Conservation (phyloP, 2,888 invertebrate genomes). For the Xestia ashworthii region DNA sequence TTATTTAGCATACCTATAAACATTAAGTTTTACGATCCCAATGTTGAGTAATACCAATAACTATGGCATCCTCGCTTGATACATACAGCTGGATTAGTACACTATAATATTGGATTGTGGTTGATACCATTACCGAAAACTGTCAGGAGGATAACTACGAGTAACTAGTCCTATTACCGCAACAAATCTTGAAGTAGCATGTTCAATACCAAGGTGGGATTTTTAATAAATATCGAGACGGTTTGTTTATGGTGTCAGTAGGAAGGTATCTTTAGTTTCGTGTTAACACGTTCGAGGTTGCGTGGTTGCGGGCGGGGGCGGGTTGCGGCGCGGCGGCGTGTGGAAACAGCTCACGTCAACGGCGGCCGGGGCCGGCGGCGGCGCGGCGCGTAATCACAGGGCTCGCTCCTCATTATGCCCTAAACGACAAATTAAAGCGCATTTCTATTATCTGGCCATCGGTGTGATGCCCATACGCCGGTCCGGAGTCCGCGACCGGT, state of each 20-base stretch:
- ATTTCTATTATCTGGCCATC: constrained; percentile 90
- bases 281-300: constrained; percentile 78
- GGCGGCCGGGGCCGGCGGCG: constrained; percentile 87
- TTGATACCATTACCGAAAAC: not conserved
- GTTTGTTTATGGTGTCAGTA: constrained; percentile 31
- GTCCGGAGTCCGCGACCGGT: constrained; percentile 78
- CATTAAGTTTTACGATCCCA: constrained; percentile 9
- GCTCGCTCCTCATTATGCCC: constrained; percentile 89
- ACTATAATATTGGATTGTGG: not conserved
- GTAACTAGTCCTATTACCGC: not conserved
- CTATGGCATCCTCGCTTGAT: not conserved
- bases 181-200: not conserved
- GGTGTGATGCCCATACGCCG: constrained; percentile 78
- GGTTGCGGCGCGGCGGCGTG: constrained; percentile 73
- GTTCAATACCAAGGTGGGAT: not conserved
- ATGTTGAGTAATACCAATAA: not conserved
- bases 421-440: constrained; percentile 91
- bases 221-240: not conserved
- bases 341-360: constrained; percentile 89
- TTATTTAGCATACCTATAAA: constrained; percentile 1
- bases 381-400: constrained; percentile 91
- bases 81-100: not conserved
- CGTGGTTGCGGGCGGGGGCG: constrained; percentile 72
- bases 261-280: constrained; percentile 61
- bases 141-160: not conserved